A percentile compares a stretch with the other conserved stretches of the same genome.
Conservation (phyloP, 2,797 vertebrate species). For the Tadarida brasiliensis region DNA sequence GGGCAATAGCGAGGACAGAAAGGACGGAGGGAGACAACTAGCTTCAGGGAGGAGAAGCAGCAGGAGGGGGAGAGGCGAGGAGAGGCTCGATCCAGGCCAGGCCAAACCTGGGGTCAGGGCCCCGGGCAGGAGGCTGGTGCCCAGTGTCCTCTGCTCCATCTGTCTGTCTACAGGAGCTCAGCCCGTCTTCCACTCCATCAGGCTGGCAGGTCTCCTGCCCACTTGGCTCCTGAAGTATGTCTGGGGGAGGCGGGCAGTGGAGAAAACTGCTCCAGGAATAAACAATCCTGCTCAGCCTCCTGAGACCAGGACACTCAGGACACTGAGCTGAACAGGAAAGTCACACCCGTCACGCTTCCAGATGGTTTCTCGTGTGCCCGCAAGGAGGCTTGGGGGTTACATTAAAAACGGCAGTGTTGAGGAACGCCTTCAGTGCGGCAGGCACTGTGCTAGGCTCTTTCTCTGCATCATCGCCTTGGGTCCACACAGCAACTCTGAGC, state of each 20-base stretch:
- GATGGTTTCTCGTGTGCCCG: background rate
- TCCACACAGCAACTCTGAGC: background rate
- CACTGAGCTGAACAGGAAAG: constrained; percentile 78
- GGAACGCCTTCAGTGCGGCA: background rate
- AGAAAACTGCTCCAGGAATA: constrained; percentile 62
- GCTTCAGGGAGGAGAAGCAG: background rate
- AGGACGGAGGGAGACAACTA: background rate
- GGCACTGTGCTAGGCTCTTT: background rate
- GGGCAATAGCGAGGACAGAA: background rate
- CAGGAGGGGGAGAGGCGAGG: background rate
- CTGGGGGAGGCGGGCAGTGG: constrained; percentile 58
- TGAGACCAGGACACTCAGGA: constrained; percentile 81
- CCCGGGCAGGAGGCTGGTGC: background rate
- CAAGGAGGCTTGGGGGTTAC: background rate
- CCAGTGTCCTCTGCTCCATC: constrained; percentile 37
- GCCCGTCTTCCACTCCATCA: constrained; percentile 63
- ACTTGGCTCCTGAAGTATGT: constrained; percentile 59
- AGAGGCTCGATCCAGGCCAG: background rate
- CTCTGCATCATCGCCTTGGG: accelerated
- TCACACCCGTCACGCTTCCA: constrained; percentile 77
- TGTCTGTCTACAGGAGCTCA: constrained; percentile 71
- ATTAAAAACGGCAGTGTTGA: background rate
- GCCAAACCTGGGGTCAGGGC: constrained; percentile 15
- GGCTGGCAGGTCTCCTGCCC: constrained; percentile 72
- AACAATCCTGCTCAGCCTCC: constrained; percentile 79